phyloP scores from a whole-genome alignment of 2,113 vertebrate genomes.

The Psittacus erithacus region DNA sequence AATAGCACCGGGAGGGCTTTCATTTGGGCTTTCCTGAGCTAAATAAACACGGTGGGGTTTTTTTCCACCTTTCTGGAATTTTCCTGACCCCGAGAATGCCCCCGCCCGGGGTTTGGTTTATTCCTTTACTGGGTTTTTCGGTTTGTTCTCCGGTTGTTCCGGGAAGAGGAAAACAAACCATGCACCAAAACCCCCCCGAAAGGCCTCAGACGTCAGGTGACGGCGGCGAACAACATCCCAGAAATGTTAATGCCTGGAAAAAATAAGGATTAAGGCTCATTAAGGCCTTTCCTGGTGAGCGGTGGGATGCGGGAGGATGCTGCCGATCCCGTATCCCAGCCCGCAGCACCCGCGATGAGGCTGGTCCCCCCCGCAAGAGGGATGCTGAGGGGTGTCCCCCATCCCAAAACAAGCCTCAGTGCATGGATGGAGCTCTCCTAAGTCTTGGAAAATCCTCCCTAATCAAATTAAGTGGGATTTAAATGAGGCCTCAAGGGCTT shows the following conservation, averaged over 20 bases:
- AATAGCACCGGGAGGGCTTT: neutral
- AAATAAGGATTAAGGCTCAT: neutral
- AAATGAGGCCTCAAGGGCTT: neutral
- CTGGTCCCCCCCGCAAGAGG: rapidly evolving
- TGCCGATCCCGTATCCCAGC: rapidly evolving
- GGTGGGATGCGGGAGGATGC: neutral
- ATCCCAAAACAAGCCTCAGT: neutral
- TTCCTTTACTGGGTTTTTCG: neutral
- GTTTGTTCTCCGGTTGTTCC: neutral
- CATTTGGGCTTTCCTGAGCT: neutral
- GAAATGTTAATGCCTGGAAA: neutral
- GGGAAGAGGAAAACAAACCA: neutral
- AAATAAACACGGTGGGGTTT: neutral
- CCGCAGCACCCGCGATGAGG: neutral
- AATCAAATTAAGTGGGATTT: neutral
- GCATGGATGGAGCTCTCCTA: rapidly evolving
- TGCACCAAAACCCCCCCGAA: neutral
- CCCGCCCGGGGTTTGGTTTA: neutral
- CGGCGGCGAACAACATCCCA: neutral
- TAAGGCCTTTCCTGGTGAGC: neutral
- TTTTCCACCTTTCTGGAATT: constrained; percentile 60
- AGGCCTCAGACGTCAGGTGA: neutral
- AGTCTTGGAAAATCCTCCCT: neutral
- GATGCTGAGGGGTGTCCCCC: neutral
- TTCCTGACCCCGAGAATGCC: constrained; percentile 9